Percentiles rank a stretch among this genome's conserved stretches.
phyloP scores from a whole-genome alignment of 2,113 vertebrate species.

The Sardina pilchardus region DNA sequence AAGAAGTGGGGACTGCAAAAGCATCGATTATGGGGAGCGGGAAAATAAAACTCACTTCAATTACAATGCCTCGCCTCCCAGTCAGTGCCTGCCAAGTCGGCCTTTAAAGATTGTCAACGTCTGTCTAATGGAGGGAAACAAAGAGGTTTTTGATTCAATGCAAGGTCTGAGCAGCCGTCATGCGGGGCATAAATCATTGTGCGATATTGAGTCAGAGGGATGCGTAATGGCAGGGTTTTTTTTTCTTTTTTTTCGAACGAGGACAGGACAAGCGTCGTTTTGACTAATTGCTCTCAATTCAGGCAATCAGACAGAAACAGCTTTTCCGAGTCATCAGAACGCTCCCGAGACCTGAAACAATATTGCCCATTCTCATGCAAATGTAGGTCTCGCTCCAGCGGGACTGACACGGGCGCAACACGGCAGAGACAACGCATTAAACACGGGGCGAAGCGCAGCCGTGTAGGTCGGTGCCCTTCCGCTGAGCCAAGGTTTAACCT shows the following conservation, averaged over 20 bases:
- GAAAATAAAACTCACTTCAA: conserved; percentile 41
- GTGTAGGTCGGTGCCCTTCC: conserved; percentile 41
- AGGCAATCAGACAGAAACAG: conserved; percentile 28
- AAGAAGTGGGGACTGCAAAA: not conserved
- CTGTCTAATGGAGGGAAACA: conserved; percentile 38
- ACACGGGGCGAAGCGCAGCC: conserved; percentile 24
- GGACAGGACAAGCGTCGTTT: not conserved
- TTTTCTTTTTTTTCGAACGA: not conserved
- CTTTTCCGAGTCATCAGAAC: not conserved
- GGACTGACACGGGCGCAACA: not conserved
- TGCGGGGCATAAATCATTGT: conserved; percentile 21
- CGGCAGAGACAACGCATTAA: conserved; percentile 20
- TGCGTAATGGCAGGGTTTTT: not conserved
- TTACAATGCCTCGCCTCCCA: conserved; percentile 28
- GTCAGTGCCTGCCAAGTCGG: not conserved
- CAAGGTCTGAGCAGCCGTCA: not conserved
- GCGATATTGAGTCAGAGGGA: conserved; percentile 29
- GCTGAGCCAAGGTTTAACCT: conserved; percentile 42
- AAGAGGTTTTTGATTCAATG: conserved; percentile 10
- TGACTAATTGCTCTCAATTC: conserved; percentile 39
- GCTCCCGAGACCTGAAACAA: conserved; percentile 18
- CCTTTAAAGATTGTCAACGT: conserved; percentile 36
- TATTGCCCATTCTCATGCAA: conserved; percentile 32
- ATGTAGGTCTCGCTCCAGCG: not conserved
- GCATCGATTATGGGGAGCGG: not conserved